Evolutionary conservation across 1,140 invertebrate genomes (phyloP), one percentile per base, ranked within the genome.

Genomic region (Dendrolimus punctatus): DNA sequence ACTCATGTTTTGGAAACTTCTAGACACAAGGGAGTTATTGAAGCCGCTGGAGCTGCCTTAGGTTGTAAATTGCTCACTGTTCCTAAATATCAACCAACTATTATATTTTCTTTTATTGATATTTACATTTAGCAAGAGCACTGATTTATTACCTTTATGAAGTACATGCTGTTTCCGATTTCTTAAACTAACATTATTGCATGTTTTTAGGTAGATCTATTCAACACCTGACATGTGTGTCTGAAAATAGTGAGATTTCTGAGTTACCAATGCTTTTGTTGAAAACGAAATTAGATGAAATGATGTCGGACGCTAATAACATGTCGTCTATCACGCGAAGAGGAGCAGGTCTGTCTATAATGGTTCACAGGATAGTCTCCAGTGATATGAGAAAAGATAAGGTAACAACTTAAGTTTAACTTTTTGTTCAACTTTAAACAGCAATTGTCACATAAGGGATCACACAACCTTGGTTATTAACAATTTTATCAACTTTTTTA

Each of bases 11-110:
- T 95, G 48, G 90, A 91, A 44, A 91, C 90, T 37, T 95, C 93
- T 66, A 87, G 94, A 6, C 94, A 95, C 69, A 94, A 95, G 87
- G 94, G 94, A 45, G 94, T 91, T 37, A 94, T 95, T 51, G 94
- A 95, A 82, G 87, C 91, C 8, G 92, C 92, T 2, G 92, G 92
- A 4, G 57, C 81, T 49, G 85, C 90, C 40, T 86, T 94, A 52
- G 88, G 86, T 68, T 71, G 41, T 42, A 45, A 3, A 45, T 9
- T 9, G 3, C 6, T 10, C 6, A 9, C 38, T 49, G 6, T 23
- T 49, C 5, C 23, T n/a, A 23, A 23, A 23, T 23, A 23, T 23
- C 23, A 23, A 23, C 23, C 23, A 23, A 23, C 23, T 3, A 23
- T 23, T 23, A 23, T 23, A 23, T 23, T 23, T 23, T 23, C 23